Conservation (phyloP, 2,113 vertebrate genomes). For the Cottus gobio region DNA sequence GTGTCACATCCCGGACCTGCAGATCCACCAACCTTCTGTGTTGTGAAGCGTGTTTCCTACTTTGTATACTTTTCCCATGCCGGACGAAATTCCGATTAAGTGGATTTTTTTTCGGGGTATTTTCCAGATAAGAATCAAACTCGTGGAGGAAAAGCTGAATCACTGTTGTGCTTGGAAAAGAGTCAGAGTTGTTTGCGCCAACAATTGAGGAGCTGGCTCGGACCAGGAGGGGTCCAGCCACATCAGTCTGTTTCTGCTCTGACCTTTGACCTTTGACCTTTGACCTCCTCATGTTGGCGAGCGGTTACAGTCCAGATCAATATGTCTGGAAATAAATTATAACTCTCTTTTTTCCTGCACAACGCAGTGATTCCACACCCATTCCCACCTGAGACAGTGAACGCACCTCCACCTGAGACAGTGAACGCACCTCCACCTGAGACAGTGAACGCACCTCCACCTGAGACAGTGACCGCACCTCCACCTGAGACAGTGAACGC, state of each 20-base stretch:
- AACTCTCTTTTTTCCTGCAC: too few species aligned
- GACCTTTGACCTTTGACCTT: conserved; percentile 38
- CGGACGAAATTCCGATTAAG: neutral
- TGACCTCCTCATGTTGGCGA: neutral
- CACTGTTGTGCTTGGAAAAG: conserved; percentile 42
- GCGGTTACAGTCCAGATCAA: neutral
- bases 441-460: too few species aligned
- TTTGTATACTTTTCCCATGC: neutral
- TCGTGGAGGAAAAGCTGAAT: conserved; percentile 25
- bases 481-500: too few species aligned
- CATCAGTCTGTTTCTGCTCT: neutral
- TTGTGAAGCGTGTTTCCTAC: neutral
- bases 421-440: too few species aligned
- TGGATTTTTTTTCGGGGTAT: neutral
- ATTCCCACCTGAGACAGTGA: too few species aligned
- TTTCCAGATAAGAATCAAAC: neutral
- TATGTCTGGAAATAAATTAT: neutral
- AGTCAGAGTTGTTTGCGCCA: conserved; percentile 43
- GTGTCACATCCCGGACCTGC: neutral
- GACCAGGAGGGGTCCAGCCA: neutral
- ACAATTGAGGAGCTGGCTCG: conserved; percentile 16
- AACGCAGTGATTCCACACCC: too few species aligned
- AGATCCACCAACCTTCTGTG: neutral
- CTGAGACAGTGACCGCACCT: too few species aligned
- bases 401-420: too few species aligned